phyloP scores from a whole-genome alignment of 2,113 vertebrate species.

The Anolis sagrei region DNA sequence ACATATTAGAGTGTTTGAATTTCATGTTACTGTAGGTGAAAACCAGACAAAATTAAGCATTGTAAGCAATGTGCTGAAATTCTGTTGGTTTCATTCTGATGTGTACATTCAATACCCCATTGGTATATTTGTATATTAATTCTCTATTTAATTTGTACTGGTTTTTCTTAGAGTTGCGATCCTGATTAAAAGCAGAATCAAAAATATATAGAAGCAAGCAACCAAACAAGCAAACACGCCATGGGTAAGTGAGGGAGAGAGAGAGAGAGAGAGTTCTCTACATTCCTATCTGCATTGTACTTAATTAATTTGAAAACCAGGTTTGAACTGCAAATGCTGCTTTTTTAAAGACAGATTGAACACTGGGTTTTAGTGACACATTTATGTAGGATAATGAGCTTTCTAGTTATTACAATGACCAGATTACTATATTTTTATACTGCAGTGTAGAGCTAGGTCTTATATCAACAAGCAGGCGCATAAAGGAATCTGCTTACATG shows the following conservation, averaged over 20 bases:
- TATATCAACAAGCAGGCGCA: neutral
- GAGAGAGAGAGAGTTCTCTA: neutral
- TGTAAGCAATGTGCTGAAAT: neutral
- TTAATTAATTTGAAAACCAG: neutral
- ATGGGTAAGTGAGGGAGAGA: no score
- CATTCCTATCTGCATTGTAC: neutral
- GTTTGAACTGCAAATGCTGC: neutral
- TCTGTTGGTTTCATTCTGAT: neutral
- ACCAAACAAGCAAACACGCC: no score
- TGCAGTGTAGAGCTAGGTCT: neutral
- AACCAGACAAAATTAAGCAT: neutral
- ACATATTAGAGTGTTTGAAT: neutral
- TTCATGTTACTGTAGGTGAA: neutral
- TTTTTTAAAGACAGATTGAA: slow-evolving; percentile 10
- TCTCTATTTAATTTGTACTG: neutral
- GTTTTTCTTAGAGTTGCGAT: neutral
- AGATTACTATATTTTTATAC: neutral
- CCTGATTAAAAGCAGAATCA: no score
- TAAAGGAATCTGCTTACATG: neutral
- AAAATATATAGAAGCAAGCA: no score
- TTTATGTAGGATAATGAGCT: neutral
- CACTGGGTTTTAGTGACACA: neutral
- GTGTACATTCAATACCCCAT: neutral
- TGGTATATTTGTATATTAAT: neutral
- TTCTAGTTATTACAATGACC: neutral